Evolutionary conservation across 2,113 vertebrate genomes (phyloP), one percentile per base, ranked within the genome.

Genomic region (Bathybates hornii): DNA sequence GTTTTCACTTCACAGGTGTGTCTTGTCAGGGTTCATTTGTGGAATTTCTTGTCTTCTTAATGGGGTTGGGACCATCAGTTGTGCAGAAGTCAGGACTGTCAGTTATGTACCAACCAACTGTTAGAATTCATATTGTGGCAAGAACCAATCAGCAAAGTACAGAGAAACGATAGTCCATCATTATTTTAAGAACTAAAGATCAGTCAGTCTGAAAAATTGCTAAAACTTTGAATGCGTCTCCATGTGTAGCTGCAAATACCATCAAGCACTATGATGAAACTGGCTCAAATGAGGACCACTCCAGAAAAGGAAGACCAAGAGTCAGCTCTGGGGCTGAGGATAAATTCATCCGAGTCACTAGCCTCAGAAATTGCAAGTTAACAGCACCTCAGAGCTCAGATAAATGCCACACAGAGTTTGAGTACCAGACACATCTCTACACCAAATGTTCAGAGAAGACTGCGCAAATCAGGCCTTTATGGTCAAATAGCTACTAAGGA

Each of bases 191-290:
- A 45, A 45, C 19, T n/a, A 53, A 53, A 53, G 50, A 53, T n/a
- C 9, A 53, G 50, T n/a, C 50, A n/a, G 50, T 53, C 50, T 53
- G 1, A 53, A 53, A 53, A 53, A 53, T n/a, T 53, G 9, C 5
- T 53, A n/a, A 53, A 54, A 54, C 52, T 54, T 54, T 54, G 3
- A 54, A 54, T 54, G 52, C 0, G 0, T 54, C n/a, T 54, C n/a
- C 45, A 48, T 11, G 52, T 54, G 52, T 54, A 54, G 52, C 52
- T 54, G 52, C n/a, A 54, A 54, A 54, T 54, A 21, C 9, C 9
- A 54, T 2, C 9, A 54, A 11, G 1, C 52, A 54, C 52, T 54
- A 53, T 53, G n/a, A 54, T 54, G n/a, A 53, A n/a, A 53, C 50
- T 53, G 50, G 50, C 19, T 53, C 50, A 53, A 53, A 53, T n/a